These are phyloP conservation scores for Strigops habroptila DNA, from an alignment of 2,113 vertebrate genomes.

Conservation along the genomic window DNA sequence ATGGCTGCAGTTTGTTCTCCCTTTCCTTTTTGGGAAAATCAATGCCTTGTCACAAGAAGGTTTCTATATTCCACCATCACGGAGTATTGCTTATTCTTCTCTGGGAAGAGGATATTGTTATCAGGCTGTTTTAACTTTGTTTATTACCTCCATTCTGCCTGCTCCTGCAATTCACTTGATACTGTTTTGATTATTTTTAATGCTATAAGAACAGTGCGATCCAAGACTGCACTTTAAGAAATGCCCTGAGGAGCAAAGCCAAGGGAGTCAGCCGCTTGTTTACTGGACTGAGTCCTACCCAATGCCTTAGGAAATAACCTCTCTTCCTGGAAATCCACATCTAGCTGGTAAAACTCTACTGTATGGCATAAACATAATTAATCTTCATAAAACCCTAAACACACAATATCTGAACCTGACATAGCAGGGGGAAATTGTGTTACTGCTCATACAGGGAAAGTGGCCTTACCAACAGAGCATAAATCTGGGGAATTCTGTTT, in stretches of 20 bases:
- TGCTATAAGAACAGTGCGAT: slow-evolving; percentile 26
- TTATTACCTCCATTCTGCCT: slow-evolving; percentile 19
- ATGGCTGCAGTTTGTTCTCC: neutral
- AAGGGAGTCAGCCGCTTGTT: neutral
- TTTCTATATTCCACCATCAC: neutral
- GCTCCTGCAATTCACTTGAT: slow-evolving; percentile 6
- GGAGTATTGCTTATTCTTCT: neutral
- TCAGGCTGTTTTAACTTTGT: neutral
- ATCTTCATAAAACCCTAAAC: neutral
- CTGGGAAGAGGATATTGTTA: neutral
- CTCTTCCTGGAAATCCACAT: neutral
- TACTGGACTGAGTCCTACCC: neutral
- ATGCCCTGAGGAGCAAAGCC: neutral
- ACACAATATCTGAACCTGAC: accelerated
- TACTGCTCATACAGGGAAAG: neutral
- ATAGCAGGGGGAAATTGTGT: neutral
- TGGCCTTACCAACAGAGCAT: neutral
- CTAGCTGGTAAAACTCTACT: neutral
- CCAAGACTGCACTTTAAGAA: neutral
- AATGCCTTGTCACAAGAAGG: neutral
- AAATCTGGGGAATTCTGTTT: neutral
- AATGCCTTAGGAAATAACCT: neutral
- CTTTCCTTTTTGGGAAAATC: slow-evolving; percentile 46
- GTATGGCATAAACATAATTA: neutral
- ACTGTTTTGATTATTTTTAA: slow-evolving; percentile 30